Evolutionary conservation across 2,113 vertebrate species (phyloP), one percentile per base, ranked within the genome.

Genomic region (Morone saxatilis): DNA sequence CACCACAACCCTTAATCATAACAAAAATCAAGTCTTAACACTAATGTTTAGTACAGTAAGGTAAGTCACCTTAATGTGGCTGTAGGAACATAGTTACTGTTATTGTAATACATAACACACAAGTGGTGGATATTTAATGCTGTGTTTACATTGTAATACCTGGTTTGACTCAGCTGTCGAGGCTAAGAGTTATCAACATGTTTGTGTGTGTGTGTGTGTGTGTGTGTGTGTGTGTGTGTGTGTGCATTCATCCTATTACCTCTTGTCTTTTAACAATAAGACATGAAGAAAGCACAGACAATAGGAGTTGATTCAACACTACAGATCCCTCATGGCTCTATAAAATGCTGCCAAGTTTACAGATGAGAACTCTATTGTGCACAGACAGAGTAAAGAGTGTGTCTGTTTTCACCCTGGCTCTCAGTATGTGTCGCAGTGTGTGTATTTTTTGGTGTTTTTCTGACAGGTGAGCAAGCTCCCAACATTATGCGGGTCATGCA

Each of bases 391-490:
- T 67, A 71, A 47, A 4, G 60, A 56, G 50, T 40, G 51, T 51
- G 61, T 51, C 54, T 61, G 40, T 66, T 22, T 22, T 6, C 17
- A 7, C 51, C 40, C 11, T 48, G 2, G 4, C 20, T 41, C 20
- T 36, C 8, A 31, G 36, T 68, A 40, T 80, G 19, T 65, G 50
- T 31, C 31, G 0, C 31, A 31, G 31, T 68, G 3, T 51, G 25
- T 57, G 16, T 25, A 25, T 25, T 65, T 9, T 38, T 61, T 5
- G 14, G 62, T 62, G 75, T 17, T 50, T 17, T 54, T 57, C 62
- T 83, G 86, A 88, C 77, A 92, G 89, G 89, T 92, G 86, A 91
- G 73, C 70, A 69, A 60, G 72, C 72, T 51, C 72, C 80, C 4
- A 40, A 85, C 88, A 83, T 86, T 75, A 88, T 50, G 53, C 81